Evolutionary conservation across 2,797 vertebrate genomes (phyloP), one percentile per base, ranked within the genome.

Genomic region (Triplophysa yarkandensis): DNA sequence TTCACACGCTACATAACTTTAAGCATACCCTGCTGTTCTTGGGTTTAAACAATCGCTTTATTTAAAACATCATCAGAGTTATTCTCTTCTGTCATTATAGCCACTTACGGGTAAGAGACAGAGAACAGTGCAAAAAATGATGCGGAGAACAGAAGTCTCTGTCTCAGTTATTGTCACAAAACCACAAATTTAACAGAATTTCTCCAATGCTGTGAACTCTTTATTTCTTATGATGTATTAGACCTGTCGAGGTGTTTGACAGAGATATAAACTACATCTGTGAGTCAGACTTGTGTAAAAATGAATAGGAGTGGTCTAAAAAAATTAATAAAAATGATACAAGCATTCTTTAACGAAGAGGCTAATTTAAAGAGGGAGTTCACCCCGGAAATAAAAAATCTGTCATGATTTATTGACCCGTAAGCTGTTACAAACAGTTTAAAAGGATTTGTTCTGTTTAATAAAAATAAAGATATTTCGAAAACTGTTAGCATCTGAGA

Each of bases 211-310:
- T 30, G 25, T 57, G 54, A 30, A 25, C 48, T 43, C 60, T 30
- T 62, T 57, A 65, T 73, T 73, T 19, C 30, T 44, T 16, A n/a
- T 66, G 52, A 66, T 58, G 58, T 74, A 72, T 64, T 64, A 52
- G 23, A 21, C 60, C 70, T 72, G 46, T 63, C 70, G 64, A 72
- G 60, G 32, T 63, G 46, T 63, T 64, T 64, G 70, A 72, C 70
- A 32, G 46, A 52, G 58, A 72, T 72, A 55, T 30, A 54, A 36
- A 52, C 16, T 52, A 48, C 48, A 4, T 54, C 25, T 54, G 27
- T 50, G 60, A 64, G 25, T 64, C 23, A 63, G 17, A 39, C 14
- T 50, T 62, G 16, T 48, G 55, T 32, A 60, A 63, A 61, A 63
- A 71, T 28, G 36, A 39, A 71, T 4, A 48, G 32, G 2, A 13